Conservation (phyloP, 2,797 vertebrate genomes). For the Columba guinea region DNA sequence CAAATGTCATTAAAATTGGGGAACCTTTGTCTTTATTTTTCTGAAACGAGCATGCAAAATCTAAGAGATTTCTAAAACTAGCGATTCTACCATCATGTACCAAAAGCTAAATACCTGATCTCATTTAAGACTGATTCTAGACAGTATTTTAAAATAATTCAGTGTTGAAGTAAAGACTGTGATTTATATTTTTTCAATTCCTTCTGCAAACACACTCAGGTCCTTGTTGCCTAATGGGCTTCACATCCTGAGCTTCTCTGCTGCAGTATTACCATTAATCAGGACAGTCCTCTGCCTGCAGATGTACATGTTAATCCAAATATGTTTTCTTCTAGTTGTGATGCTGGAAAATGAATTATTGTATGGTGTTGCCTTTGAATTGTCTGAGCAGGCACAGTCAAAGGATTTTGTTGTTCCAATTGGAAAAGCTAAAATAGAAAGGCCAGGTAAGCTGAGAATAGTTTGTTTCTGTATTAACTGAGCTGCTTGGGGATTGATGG, state of each 20-base stretch:
- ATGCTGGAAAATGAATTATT: slow-evolving; percentile 95
- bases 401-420: slow-evolving; percentile 95
- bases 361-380: slow-evolving; percentile 95
- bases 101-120: neutral
- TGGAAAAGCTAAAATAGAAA: slow-evolving; percentile 97
- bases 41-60: neutral
- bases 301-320: neutral
- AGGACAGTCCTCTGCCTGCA: neutral
- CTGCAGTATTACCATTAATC: neutral
- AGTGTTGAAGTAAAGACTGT: neutral
- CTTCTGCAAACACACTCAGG: neutral
- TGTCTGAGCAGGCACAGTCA: slow-evolving; percentile 88
- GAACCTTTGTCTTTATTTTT: neutral
- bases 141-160: neutral
- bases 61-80: neutral
- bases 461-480: neutral
- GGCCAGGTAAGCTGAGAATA: slow-evolving; percentile 80
- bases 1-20: neutral
- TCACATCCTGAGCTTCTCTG: neutral
- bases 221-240: neutral
- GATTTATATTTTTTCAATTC: neutral
- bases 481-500: neutral
- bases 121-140: neutral
- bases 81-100: rapidly evolving
- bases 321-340: slow-evolving; percentile 83